Base-by-base conservation (phyloP, 2,797 vertebrate genomes). In the Urophycis tenuis region DNA sequence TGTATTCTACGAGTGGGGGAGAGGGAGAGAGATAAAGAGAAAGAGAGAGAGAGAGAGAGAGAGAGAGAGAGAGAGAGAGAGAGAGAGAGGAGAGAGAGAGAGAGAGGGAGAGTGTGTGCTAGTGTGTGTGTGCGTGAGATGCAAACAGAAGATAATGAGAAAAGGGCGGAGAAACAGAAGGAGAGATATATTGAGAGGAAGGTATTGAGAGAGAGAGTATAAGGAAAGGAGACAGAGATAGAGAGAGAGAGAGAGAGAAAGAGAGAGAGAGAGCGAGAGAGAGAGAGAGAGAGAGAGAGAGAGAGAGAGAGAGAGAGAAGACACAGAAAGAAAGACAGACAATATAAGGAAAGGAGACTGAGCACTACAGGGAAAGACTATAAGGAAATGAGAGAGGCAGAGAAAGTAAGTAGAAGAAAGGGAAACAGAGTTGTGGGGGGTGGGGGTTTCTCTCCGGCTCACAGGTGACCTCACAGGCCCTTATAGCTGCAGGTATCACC, bases 91-190 rank as follows among this genome's bases (percentile, higher is more conserved):
- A 25, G 53, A 10, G 53, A 60, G 7, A 60, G n/a, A 1, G 39
- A 3, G 39, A 14, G 39, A 14, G 39, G 11, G 45, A 1, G 17
- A 1, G 45, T 64, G 49, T 60, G 49, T 60, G 22, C 22, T 64
- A 64, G 8, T 64, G 5, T 64, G 77, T 86, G 39, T 17, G 39
- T 86, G 39, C 5, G 39, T 53, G 12, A 53, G 17, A 19, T 53
- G 45, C 45, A 53, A 6, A 3, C 7, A 39, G 36, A 36, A 36
- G 35, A 36, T 10, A 9, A 36, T 36, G 35, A 36, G 35, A 36
- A 36, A 36, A 36, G 35, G 35, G 35, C n/a, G n/a, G n/a, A n/a
- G n/a, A n/a, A n/a, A n/a, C n/a, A n/a, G n/a, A n/a, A n/a, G n/a
- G n/a, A n/a, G n/a, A n/a, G n/a, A 41, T 2, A 41, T 41, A 41